These are phyloP conservation scores for Bursaphelenchus mucronatus DNA, from an alignment of 1,140 invertebrate species.

Conservation along the genomic window DNA sequence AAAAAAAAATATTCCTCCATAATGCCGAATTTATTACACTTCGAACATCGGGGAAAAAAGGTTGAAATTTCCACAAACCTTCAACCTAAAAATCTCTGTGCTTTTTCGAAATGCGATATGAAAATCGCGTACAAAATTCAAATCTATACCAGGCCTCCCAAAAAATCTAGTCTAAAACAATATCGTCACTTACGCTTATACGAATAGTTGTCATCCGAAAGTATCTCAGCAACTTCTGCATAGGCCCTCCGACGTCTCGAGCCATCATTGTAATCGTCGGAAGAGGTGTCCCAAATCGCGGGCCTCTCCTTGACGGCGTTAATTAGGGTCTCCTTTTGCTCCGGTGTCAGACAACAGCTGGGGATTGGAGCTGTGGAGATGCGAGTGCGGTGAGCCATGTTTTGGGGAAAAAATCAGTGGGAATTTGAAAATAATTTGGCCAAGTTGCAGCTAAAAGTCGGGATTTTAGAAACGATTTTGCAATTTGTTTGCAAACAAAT, in stretches of 20 bases:
- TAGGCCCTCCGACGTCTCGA: constrained; percentile 22
- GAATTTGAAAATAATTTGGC: background rate
- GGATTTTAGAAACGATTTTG: background rate
- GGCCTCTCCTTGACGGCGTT: constrained; percentile 36
- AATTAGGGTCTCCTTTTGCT: constrained; percentile 34
- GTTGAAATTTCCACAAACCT: background rate
- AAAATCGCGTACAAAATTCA: no score
- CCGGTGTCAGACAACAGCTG: constrained; percentile 34
- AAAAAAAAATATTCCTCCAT: background rate
- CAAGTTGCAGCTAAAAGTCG: background rate
- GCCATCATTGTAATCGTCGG: constrained; percentile 25
- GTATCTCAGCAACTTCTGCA: constrained; percentile 27
- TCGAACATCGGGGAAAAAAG: background rate
- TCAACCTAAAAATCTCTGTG: background rate
- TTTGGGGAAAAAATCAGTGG: background rate
- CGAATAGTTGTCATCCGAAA: constrained; percentile 21
- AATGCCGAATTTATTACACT: background rate
- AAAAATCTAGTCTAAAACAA: background rate
- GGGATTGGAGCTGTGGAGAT: constrained; percentile 26
- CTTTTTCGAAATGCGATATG: no score
- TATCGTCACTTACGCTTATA: background rate
- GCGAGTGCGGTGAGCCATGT: background rate
- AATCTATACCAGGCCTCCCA: no score
- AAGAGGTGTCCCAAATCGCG: constrained; percentile 31
- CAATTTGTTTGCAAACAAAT: no score